These are phyloP conservation scores for Semicossyphus pulcher DNA, from an alignment of 2,113 vertebrate species.

Conservation along the genomic window DNA sequence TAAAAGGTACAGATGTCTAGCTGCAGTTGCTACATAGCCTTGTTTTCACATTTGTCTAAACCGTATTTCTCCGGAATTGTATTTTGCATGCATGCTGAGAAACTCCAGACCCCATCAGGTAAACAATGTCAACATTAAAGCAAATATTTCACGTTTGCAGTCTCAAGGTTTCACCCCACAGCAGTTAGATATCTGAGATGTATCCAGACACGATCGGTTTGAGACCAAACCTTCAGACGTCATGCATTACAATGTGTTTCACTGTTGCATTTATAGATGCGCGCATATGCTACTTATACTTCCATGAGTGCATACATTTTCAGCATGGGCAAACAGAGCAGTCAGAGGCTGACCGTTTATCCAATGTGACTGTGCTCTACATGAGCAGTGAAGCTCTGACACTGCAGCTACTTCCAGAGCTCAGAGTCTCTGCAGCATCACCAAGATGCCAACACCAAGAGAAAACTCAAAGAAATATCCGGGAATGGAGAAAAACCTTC, in stretches of 20 bases:
- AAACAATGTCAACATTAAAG: neutral
- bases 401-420: constrained; percentile 4
- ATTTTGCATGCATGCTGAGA: too few species aligned
- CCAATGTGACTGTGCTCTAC: constrained; percentile 33
- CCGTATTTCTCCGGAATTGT: too few species aligned
- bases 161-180: neutral
- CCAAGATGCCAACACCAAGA: too few species aligned
- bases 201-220: neutral
- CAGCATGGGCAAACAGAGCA: constrained; percentile 47
- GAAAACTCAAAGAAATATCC: neutral
- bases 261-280: constrained; percentile 13
- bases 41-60: too few species aligned
- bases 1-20: too few species aligned
- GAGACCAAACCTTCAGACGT: neutral
- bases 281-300: constrained; percentile 32
- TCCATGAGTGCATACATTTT: constrained; percentile 44
- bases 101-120: neutral
- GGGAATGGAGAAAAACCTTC: too few species aligned
- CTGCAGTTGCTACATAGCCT: too few species aligned
- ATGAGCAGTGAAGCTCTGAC: constrained; percentile 41
- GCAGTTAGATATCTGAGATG: neutral
- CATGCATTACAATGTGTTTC: neutral
- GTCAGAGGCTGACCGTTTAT: constrained; percentile 44
- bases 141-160: too few species aligned
- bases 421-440: constrained; percentile 35